phyloP scores from a whole-genome alignment of 2,888 invertebrate genomes.

The Athalia rosae region DNA sequence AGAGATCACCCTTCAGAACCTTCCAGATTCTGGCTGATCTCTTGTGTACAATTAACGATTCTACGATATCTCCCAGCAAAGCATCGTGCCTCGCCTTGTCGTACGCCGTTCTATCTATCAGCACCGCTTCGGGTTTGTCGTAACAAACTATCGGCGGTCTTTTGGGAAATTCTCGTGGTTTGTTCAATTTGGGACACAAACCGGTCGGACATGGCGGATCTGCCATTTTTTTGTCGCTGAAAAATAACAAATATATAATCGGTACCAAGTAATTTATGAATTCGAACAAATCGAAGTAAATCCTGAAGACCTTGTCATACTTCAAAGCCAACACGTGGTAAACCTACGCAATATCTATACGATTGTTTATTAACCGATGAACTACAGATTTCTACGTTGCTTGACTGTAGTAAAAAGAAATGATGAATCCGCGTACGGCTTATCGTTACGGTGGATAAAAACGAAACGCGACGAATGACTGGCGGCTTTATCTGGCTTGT shows the following conservation, averaged over 20 bases:
- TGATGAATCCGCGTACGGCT: background rate
- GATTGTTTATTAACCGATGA: constrained; percentile 3
- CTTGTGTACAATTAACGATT: constrained; percentile 69
- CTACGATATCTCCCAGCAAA: constrained; percentile 64
- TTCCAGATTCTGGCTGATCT: constrained; percentile 72
- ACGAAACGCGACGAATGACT: background rate
- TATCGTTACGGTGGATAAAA: constrained; percentile 13
- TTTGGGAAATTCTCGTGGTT: constrained; percentile 49
- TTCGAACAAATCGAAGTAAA: background rate
- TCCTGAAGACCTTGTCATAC: too few relatives aligned
- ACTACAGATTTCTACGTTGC: constrained; percentile 26
- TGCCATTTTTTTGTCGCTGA: constrained; percentile 8
- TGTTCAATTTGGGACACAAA: constrained; percentile 52
- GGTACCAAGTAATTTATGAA: background rate
- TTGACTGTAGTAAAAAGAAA: background rate
- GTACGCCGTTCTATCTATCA: constrained; percentile 65
- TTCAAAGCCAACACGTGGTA: background rate
- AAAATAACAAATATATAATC: background rate
- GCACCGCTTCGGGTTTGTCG: constrained; percentile 67
- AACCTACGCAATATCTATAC: background rate
- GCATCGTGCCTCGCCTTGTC: constrained; percentile 67
- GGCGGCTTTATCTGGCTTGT: background rate
- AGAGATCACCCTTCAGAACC: constrained; percentile 72
- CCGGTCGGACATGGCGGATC: constrained; percentile 38
- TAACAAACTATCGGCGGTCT: constrained; percentile 69